phyloP scores from a whole-genome alignment of 2,888 invertebrate genomes.

The Drosophila lutescens region DNA sequence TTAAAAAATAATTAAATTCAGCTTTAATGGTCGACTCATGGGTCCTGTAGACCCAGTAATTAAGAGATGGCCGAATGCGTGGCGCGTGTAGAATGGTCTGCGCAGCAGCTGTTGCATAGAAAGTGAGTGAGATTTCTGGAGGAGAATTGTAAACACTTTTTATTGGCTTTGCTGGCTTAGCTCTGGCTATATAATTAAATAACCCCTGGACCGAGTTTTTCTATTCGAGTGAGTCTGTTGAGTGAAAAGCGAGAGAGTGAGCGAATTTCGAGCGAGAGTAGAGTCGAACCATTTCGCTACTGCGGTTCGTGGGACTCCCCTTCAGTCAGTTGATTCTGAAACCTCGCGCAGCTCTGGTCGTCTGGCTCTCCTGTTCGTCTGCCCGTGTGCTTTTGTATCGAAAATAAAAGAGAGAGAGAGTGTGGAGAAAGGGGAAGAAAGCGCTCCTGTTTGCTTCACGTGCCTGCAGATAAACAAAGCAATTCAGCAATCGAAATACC shows the following conservation, averaged over 20 bases:
- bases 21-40: slow-evolving; percentile 4
- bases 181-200: slow-evolving; percentile 50
- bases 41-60: slow-evolving; percentile 35
- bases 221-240: slow-evolving; percentile 58
- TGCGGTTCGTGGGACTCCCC: slow-evolving; percentile 39
- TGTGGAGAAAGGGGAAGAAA: slow-evolving; percentile 27
- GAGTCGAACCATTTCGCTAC: slow-evolving; percentile 39
- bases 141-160: slow-evolving; percentile 27
- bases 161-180: slow-evolving; percentile 3
- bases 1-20: slow-evolving; percentile 34
- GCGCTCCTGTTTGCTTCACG: slow-evolving; percentile 50
- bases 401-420: not conserved
- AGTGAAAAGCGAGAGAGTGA: slow-evolving; percentile 44
- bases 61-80: slow-evolving; percentile 28
- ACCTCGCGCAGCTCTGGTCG: slow-evolving; percentile 72
- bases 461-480: slow-evolving; percentile 70
- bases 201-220: slow-evolving; percentile 23
- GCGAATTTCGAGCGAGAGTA: slow-evolving; percentile 12
- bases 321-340: slow-evolving; percentile 69
- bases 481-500: slow-evolving; percentile 52
- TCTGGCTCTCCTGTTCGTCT: slow-evolving; percentile 24
- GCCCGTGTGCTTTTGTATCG: slow-evolving; percentile 14
- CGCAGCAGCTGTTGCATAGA: slow-evolving; percentile 71
- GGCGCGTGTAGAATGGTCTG: slow-evolving; percentile 41
- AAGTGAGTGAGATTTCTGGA: slow-evolving; percentile 37